phyloP scores from a whole-genome alignment of 2,888 invertebrate species.

The Coenonympha arcania region DNA sequence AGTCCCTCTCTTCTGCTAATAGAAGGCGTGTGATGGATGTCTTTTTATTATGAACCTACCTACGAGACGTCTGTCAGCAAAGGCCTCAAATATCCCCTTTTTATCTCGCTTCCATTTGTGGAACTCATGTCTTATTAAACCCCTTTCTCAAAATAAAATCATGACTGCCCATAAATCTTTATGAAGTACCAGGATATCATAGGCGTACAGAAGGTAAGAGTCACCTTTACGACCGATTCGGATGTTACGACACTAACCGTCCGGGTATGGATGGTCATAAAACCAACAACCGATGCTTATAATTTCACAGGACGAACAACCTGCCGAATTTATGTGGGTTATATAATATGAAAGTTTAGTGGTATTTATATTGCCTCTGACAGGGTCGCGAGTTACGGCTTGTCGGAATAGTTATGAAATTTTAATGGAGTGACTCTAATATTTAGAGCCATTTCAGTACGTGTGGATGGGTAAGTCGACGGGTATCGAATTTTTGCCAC shows the following conservation, averaged over 20 bases:
- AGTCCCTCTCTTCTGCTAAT: too few species aligned
- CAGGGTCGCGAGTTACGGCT: background rate
- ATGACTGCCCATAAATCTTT: slow-evolving; percentile 25
- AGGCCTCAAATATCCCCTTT: too few species aligned
- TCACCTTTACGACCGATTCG: slow-evolving; percentile 34
- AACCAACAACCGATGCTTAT: slow-evolving; percentile 40
- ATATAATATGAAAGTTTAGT: slow-evolving; percentile 15
- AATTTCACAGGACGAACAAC: slow-evolving; percentile 29
- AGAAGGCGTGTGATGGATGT: too few species aligned
- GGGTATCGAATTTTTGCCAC: too few species aligned
- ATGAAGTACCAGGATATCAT: slow-evolving; percentile 24
- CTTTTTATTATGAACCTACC: too few species aligned
- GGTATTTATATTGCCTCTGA: slow-evolving; percentile 9
- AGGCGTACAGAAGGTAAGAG: slow-evolving; percentile 22
- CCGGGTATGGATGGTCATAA: slow-evolving; percentile 36
- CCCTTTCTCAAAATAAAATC: slow-evolving; percentile 13
- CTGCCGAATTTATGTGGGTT: slow-evolving; percentile 33
- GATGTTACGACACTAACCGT: slow-evolving; percentile 33
- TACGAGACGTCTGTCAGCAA: too few species aligned
- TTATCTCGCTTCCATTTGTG: too few species aligned
- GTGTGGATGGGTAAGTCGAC: too few species aligned
- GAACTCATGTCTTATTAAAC: too few species aligned
- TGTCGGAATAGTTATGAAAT: slow-evolving; percentile 17
- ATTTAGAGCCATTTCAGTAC: background rate
- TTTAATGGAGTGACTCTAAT: background rate